A percentile compares a stretch with the other conserved stretches of the same genome.
These are phyloP conservation scores for Limenitis camilla DNA, from an alignment of 2,888 invertebrate species.

Conservation along the genomic window DNA sequence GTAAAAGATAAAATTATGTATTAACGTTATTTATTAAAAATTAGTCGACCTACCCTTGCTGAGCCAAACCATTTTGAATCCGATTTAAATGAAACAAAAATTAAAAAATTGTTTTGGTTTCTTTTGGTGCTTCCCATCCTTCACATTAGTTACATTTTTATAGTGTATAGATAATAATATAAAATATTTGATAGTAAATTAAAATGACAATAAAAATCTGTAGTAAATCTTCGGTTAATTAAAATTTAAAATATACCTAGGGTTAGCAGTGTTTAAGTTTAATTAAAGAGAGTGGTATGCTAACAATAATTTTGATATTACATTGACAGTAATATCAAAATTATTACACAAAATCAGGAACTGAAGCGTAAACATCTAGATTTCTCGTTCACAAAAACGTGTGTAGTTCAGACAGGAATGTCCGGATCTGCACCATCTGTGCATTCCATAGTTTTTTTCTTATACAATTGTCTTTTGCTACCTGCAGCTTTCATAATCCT, in stretches of 20 bases:
- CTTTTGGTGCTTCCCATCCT: too few relatives aligned
- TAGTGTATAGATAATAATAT: too few relatives aligned
- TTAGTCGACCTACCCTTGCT: neutral
- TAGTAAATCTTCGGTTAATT: too few relatives aligned
- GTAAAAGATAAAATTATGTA: constrained; percentile 33
- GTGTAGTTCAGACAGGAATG: constrained; percentile 39
- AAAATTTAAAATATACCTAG: too few relatives aligned
- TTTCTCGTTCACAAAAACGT: constrained; percentile 4
- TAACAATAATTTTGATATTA: neutral
- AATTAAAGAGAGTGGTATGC: too few relatives aligned
- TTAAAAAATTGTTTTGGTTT: too few relatives aligned
- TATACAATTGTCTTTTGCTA: constrained; percentile 54
- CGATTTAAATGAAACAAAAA: neutral
- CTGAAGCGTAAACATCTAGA: neutral
- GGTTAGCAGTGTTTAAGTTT: too few relatives aligned
- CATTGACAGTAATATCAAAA: neutral
- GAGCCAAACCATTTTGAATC: neutral
- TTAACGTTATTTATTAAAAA: neutral
- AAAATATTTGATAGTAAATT: too few relatives aligned
- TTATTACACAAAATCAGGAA: neutral
- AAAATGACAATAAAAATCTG: too few relatives aligned
- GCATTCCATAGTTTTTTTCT: constrained; percentile 57
- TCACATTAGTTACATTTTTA: too few relatives aligned
- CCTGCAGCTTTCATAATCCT: constrained; percentile 57
- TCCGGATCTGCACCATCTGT: constrained; percentile 67